Percentiles rank a stretch among this genome's conserved stretches.
These are phyloP conservation scores for Diabrotica undecimpunctata DNA, from an alignment of 1,140 invertebrate genomes.

Conservation along the genomic window DNA sequence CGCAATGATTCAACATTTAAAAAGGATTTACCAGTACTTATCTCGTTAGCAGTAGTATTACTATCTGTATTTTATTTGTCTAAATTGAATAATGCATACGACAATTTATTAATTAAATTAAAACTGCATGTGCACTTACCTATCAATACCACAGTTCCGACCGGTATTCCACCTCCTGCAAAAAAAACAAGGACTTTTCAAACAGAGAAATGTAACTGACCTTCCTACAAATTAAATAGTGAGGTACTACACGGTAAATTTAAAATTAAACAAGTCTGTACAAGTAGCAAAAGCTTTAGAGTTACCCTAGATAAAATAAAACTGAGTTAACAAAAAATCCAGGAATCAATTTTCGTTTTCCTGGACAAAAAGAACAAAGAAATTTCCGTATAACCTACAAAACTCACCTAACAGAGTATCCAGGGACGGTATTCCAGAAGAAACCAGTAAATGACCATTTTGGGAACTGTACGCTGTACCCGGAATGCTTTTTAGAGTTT, in stretches of 20 bases:
- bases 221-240: neutral
- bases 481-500: slow-evolving; percentile 47
- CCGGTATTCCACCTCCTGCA: slow-evolving; percentile 58
- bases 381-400: slow-evolving; percentile 29
- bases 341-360: too few relatives aligned
- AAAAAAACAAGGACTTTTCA: slow-evolving; percentile 25
- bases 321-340: too few relatives aligned
- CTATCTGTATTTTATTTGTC: too few relatives aligned
- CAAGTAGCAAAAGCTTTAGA: too few relatives aligned
- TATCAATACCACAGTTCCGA: slow-evolving; percentile 58
- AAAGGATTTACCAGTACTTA: too few relatives aligned
- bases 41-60: too few relatives aligned
- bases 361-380: slow-evolving; percentile 30
- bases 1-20: too few relatives aligned
- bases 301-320: too few relatives aligned
- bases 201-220: slow-evolving; percentile 16
- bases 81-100: too few relatives aligned
- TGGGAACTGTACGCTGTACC: slow-evolving; percentile 63
- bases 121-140: slow-evolving; percentile 44
- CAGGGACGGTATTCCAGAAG: slow-evolving; percentile 67
- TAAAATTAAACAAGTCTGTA: slow-evolving; percentile 12
- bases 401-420: slow-evolving; percentile 61
- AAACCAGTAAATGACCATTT: slow-evolving; percentile 66
- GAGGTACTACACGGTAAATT: neutral
- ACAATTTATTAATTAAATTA: too few relatives aligned